Evolutionary conservation across 2,113 vertebrate species (phyloP).

Genomic region (Crotalus viridis): DNA sequence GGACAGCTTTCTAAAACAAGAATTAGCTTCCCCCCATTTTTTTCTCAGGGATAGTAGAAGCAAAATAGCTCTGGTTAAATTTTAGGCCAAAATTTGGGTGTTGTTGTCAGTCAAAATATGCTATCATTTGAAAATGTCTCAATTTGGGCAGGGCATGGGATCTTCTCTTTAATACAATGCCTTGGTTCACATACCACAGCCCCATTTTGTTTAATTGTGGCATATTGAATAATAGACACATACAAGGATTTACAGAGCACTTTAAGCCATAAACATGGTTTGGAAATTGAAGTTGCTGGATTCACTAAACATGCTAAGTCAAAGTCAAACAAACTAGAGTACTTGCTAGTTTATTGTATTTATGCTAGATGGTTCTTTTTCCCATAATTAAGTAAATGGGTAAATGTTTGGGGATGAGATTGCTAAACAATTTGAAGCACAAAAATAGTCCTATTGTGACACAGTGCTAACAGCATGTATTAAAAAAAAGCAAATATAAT

Average conservation of each 20-base stretch:
- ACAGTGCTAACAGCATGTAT: not conserved
- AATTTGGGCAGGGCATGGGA: not conserved
- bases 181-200: not conserved
- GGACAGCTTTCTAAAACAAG: not conserved
- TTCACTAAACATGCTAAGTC: not conserved
- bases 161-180: not conserved
- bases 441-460: not conserved
- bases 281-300: not conserved
- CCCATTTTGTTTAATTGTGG: not conserved
- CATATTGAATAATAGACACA: not conserved
- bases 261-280: not conserved
- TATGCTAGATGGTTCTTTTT: not conserved
- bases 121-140: not conserved
- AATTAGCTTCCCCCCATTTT: not conserved
- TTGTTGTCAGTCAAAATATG: not conserved
- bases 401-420: not conserved
- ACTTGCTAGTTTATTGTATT: not conserved
- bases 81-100: not conserved
- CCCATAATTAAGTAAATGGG: conserved; percentile 25
- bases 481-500: conserved; percentile 28
- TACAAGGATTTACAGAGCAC: not conserved
- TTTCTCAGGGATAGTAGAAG: not conserved
- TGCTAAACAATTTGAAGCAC: not conserved
- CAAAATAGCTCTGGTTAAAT: not conserved
- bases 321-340: not conserved